These are phyloP conservation scores for Centropus unirufus DNA, from an alignment of 2,113 vertebrate genomes.

Conservation along the genomic window DNA sequence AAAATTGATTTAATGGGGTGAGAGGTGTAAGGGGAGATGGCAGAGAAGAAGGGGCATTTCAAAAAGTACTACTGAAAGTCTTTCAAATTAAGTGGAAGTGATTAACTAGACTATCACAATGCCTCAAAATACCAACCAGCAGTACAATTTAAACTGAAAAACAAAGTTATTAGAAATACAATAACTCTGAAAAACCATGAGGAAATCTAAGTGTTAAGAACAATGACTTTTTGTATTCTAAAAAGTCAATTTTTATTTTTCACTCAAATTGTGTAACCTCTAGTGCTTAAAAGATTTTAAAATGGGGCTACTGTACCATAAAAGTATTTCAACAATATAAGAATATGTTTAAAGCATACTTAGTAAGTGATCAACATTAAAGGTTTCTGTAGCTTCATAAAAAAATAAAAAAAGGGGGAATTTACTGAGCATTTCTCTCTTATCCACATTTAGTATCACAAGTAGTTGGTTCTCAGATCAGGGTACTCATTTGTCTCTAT, in stretches of 20 bases:
- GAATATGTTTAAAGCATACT: background rate
- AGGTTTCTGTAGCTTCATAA: background rate
- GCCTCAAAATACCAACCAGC: background rate
- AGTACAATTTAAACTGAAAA: background rate
- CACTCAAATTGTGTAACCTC: background rate
- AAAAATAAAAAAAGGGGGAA: slow-evolving; percentile 8
- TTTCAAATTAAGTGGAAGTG: background rate
- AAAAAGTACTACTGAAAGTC: background rate
- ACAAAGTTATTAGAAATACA: background rate
- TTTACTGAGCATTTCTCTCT: background rate
- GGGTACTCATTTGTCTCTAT: background rate
- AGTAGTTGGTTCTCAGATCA: background rate
- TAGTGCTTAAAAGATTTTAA: background rate
- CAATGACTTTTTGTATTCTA: background rate
- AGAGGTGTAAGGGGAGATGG: background rate
- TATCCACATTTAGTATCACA: background rate
- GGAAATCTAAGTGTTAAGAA: background rate
- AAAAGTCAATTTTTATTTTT: background rate
- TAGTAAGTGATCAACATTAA: background rate
- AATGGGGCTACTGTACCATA: background rate
- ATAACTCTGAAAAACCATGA: background rate
- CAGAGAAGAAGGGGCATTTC: background rate
- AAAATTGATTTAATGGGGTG: background rate
- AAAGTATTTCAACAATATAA: background rate
- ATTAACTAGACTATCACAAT: background rate